Percentiles rank a stretch among this genome's conserved stretches.
Conservation (phyloP, 1,140 invertebrate genomes). For the Ostrea denselamellosa region DNA sequence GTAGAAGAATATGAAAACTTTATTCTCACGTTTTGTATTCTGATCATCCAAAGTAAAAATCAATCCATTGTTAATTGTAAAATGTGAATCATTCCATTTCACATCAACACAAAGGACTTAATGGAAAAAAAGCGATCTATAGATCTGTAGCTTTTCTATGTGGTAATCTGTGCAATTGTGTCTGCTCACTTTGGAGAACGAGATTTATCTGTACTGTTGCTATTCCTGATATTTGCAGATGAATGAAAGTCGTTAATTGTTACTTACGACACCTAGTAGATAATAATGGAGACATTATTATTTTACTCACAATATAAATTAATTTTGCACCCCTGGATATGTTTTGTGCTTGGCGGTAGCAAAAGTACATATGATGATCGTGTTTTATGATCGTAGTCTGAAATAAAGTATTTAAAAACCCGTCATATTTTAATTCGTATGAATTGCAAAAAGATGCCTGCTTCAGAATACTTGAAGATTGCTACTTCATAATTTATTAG, state of each 20-base stretch:
- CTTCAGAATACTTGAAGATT: too few species aligned
- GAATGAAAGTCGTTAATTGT: background rate
- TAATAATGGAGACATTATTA: too few species aligned
- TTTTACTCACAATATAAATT: too few species aligned
- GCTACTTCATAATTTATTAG: too few species aligned
- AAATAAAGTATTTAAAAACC: too few species aligned
- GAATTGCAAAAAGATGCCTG: too few species aligned
- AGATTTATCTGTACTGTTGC: background rate
- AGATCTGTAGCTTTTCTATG: background rate
- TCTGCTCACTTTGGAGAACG: slow-evolving; percentile 16
- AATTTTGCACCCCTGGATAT: too few species aligned
- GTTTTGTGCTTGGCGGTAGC: too few species aligned
- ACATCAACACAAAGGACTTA: background rate
- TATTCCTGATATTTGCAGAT: background rate
- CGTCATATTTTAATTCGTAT: too few species aligned
- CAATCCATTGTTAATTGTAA: background rate
- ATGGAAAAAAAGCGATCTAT: background rate
- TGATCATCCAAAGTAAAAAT: slow-evolving; percentile 19
- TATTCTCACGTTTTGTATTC: background rate
- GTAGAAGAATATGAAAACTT: background rate
- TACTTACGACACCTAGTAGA: too few species aligned
- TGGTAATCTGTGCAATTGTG: background rate
- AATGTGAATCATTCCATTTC: background rate
- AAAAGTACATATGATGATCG: too few species aligned
- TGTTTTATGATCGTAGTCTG: too few species aligned